Evolutionary conservation across 1,140 invertebrate genomes (phyloP).

Genomic region (Pogonomyrmex barbatus): DNA sequence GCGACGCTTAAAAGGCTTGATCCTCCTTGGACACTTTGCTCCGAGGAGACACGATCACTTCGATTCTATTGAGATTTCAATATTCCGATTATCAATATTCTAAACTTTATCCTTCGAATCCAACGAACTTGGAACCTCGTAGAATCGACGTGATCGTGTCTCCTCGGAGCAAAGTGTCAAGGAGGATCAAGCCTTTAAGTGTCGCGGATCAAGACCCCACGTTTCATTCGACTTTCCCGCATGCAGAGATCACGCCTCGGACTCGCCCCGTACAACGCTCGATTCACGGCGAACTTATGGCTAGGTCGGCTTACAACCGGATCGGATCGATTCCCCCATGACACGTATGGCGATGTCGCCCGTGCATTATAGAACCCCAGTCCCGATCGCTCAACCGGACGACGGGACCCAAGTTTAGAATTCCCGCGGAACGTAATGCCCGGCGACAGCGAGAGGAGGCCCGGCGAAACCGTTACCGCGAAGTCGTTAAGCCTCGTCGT

Average conservation of each 20-base stretch:
- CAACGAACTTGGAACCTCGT: background rate
- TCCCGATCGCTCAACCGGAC: conserved; percentile 44
- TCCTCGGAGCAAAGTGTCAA: conserved; percentile 21
- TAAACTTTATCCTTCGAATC: background rate
- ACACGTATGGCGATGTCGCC: conserved; percentile 75
- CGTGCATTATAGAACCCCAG: conserved; percentile 69
- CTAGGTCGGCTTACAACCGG: conserved; percentile 79
- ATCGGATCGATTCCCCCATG: conserved; percentile 81
- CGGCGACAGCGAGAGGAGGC: conserved; percentile 42
- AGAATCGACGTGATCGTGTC: conserved; percentile 25
- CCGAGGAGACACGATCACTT: background rate
- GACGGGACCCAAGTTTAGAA: conserved; percentile 72
- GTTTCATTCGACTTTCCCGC: conserved; percentile 64
- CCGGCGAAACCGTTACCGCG: conserved; percentile 74
- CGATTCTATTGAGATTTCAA: conserved; percentile 5
- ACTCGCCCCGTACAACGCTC: conserved; percentile 66
- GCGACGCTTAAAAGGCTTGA: conserved; percentile 12
- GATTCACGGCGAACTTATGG: conserved; percentile 73
- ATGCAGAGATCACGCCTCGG: conserved; percentile 12
- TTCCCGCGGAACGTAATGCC: conserved; percentile 73
- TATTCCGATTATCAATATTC: background rate
- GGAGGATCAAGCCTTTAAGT: conserved; percentile 43
- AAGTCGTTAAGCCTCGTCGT: conserved; percentile 79
- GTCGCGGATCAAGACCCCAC: conserved; percentile 29
- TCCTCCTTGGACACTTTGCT: conserved; percentile 5